phyloP scores from a whole-genome alignment of 1,140 invertebrate genomes.

The Lysiphlebus fabarum region DNA sequence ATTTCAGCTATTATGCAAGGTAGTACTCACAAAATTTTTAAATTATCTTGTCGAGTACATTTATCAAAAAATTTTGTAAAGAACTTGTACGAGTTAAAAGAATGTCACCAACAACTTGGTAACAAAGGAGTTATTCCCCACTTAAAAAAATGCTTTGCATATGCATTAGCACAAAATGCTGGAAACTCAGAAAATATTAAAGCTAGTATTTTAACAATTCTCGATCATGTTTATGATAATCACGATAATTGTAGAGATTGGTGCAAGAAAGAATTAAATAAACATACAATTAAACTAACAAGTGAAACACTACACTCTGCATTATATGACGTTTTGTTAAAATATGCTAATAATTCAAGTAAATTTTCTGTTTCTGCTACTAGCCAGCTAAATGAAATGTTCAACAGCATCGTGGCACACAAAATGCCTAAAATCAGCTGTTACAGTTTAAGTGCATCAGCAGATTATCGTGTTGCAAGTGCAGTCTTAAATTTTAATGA shows the following conservation, averaged over 20 bases:
- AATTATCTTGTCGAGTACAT: background rate
- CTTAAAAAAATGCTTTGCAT: background rate
- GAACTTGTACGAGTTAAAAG: background rate
- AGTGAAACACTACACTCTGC: constrained; percentile 22
- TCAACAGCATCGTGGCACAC: constrained; percentile 30
- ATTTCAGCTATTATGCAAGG: background rate
- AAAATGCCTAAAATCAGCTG: constrained; percentile 32
- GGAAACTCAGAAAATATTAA: background rate
- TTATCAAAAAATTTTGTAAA: background rate
- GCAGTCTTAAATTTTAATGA: constrained; percentile 29
- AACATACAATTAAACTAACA: constrained; percentile 23
- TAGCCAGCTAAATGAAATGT: constrained; percentile 33
- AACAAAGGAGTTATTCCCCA: background rate
- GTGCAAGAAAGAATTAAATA: background rate
- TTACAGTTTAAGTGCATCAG: constrained; percentile 27
- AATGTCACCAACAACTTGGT: background rate
- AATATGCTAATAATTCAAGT: constrained; percentile 29
- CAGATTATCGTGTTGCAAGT: constrained; percentile 28
- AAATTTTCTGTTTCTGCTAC: constrained; percentile 32
- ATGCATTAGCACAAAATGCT: background rate
- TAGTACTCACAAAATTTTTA: background rate
- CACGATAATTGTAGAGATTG: constrained; percentile 1
- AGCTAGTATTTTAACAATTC: background rate
- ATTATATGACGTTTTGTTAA: constrained; percentile 27
- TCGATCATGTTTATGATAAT: background rate